Evolutionary conservation across 2,113 vertebrate genomes (phyloP), one percentile per base, ranked within the genome.

Genomic region (Buteo buteo): DNA sequence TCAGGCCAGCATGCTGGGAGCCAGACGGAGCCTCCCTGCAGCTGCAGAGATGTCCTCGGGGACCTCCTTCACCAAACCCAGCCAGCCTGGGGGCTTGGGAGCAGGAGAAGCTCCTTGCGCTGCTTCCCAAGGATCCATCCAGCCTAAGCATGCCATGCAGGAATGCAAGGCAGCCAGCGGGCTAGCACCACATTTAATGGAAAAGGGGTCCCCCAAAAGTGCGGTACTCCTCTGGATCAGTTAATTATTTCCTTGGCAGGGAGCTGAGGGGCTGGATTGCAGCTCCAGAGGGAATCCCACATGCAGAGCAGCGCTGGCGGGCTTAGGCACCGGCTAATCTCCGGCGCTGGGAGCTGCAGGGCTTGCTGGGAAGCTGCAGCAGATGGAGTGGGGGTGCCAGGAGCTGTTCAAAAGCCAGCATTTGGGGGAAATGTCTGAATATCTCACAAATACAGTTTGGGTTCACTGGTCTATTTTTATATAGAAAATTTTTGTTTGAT

Each of bases 271-370:
- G 34, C 67, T 77, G 83, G 49, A 26, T 16, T 1, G 2, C 1
- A 16, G 62, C 45, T 88, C 82, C 5, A 4, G 67, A 20, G 34
- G 79, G 49, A 90, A 57, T 31, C 26, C 25, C 47, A 29, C 3
- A 0, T 1, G 0, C 0, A 1, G 49, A 77, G 73, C 45, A 54
- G 73, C 4, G 0, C 36, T 28, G n/a, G 2, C 3, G 6, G 57
- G 57, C 13, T 71, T 11, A 32, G 74, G 49, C 54, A 28, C 34
- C 31, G 47, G 47, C 55, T 47, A 1, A 71, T 57, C 92, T 73
- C 31, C 21, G 6, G 28, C 2, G 2, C 95, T 52, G 66, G 57
- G 55, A 82, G 6, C 82, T 64, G 50, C 22, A 4, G 78, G 25
- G 34, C 1, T 29, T 50, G 57, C 76, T 82, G 89, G 80, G 54